Evolutionary conservation across 30 jellyfish, hydroid and myxozoan species (phyloP).

Genomic region (Aurelia aurita): DNA sequence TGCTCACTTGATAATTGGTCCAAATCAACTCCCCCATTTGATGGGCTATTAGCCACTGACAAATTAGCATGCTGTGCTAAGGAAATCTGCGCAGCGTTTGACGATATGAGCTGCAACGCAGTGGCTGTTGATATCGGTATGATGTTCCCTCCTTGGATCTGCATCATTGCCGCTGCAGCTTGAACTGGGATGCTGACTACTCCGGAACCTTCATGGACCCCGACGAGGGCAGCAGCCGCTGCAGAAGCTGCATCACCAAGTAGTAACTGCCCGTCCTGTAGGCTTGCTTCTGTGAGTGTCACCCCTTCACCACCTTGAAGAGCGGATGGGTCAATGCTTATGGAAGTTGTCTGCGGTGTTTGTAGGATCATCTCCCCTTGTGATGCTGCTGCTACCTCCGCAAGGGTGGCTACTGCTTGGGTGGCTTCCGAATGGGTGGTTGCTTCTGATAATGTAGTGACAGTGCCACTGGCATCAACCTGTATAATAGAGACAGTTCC

Average conservation of each 20-base stretch:
- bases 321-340: constrained; percentile 75
- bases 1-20: constrained; percentile 52
- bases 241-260: constrained; percentile 92
- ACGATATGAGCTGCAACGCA: constrained; percentile 74
- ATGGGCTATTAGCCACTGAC: constrained; percentile 40
- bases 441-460: constrained; percentile 92
- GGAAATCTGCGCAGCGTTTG: constrained; percentile 71
- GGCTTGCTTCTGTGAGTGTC: constrained; percentile 79
- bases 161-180: constrained; percentile 99
- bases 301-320: constrained; percentile 77
- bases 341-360: constrained; percentile 60
- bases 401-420: constrained; percentile 98
- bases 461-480: constrained; percentile 98
- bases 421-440: constrained; percentile 97
- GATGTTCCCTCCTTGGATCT: constrained; percentile 92
- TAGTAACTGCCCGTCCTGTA: constrained; percentile 93
- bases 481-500: constrained; percentile 97
- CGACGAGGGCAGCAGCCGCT: constrained; percentile 94
- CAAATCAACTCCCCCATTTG: constrained; percentile 40
- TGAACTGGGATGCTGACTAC: constrained; percentile 95
- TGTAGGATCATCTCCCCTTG: constrained; percentile 89
- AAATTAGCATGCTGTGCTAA: constrained; percentile 39
- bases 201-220: constrained; percentile 90
- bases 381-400: constrained; percentile 98
- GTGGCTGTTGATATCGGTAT: constrained; percentile 82